Percentiles rank a stretch among this genome's conserved stretches.
Conservation (phyloP, 2,888 invertebrate genomes). For the Pterostichus madidus region DNA sequence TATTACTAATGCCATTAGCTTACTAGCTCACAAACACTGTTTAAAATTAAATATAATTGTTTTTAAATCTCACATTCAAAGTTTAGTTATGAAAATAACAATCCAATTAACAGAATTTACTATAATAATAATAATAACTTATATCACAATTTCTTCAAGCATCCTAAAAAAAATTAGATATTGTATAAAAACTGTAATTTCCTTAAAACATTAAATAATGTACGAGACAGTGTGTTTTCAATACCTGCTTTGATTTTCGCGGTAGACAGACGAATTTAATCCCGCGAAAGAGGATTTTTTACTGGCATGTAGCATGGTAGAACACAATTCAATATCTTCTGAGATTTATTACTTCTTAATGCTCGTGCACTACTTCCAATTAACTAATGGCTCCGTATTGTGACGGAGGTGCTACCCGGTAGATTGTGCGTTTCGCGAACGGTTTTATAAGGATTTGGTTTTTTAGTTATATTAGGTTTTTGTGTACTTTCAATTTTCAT, state of each 20-base stretch:
- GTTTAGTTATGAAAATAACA: too few relatives aligned
- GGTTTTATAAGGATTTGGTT: constrained; percentile 1
- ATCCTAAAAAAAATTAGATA: too few relatives aligned
- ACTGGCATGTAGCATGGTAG: not conserved
- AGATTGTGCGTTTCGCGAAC: not conserved
- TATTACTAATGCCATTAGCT: too few relatives aligned
- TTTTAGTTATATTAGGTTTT: not conserved
- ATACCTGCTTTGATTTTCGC: not conserved
- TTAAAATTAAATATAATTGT: too few relatives aligned
- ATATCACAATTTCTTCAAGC: too few relatives aligned
- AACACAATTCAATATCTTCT: constrained; percentile 26
- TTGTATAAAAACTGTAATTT: not conserved
- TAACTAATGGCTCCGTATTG: constrained; percentile 23
- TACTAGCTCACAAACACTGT: too few relatives aligned
- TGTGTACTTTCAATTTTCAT: not conserved
- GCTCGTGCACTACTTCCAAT: constrained; percentile 36
- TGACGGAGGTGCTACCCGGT: not conserved
- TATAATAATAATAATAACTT: too few relatives aligned
- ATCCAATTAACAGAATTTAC: too few relatives aligned
- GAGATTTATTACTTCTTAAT: constrained; percentile 47
- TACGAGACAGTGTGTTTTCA: not conserved
- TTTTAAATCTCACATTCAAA: too few relatives aligned
- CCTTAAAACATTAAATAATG: not conserved
- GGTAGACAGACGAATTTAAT: not conserved
- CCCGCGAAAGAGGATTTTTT: constrained; percentile 17